A percentile compares a stretch with the other conserved stretches of the same genome.
These are phyloP conservation scores for Microcebus tavaratra DNA, from an alignment of 2,113 vertebrate species.

Conservation along the genomic window DNA sequence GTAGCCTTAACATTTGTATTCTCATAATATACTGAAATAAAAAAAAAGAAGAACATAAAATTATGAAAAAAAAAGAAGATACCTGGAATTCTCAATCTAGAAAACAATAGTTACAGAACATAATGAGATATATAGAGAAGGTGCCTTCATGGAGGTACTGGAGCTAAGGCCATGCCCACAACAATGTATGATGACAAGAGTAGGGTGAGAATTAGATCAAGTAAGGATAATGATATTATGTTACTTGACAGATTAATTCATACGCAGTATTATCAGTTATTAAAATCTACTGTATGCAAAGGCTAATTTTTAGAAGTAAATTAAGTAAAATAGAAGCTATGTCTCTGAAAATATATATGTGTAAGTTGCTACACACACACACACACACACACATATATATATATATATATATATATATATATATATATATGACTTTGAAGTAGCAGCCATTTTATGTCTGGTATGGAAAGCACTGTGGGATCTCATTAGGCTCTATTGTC, in stretches of 20 bases:
- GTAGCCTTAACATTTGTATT: too few relatives aligned
- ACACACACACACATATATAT: too few relatives aligned
- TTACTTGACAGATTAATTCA: neutral
- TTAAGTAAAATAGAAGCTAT: neutral
- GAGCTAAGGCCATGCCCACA: neutral
- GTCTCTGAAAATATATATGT: neutral
- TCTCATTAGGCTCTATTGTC: neutral
- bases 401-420: too few relatives aligned
- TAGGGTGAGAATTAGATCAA: neutral
- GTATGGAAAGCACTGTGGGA: fast-evolving
- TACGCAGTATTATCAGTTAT: neutral
- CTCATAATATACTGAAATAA: too few relatives aligned
- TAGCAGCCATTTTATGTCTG: neutral
- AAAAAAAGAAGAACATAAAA: too few relatives aligned
- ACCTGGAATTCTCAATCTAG: neutral
- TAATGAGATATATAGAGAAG: neutral
- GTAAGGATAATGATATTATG: neutral
- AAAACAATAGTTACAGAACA: too few relatives aligned
- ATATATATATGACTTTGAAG: neutral
- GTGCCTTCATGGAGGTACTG: neutral
- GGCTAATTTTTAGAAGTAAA: neutral
- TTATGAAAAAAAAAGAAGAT: too few relatives aligned
- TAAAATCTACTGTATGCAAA: neutral
- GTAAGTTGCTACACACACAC: neutral
- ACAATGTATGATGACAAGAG: neutral